Evolutionary conservation across 2,113 vertebrate species (phyloP).

Genomic region (Cheirogaleus medius): DNA sequence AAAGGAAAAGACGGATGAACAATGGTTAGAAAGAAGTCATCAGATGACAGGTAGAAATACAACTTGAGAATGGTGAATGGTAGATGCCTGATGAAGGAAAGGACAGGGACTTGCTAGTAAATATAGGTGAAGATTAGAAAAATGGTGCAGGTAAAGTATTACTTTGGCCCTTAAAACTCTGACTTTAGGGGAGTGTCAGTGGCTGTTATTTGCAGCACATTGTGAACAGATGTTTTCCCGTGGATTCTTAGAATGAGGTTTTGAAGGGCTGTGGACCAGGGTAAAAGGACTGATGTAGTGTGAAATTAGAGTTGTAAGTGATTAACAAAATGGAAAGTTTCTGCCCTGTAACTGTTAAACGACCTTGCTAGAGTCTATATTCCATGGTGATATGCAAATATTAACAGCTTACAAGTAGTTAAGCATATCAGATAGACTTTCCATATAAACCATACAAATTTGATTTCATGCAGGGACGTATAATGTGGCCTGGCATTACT

Average conservation of each 20-base stretch:
- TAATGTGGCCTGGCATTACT: conserved; percentile 60
- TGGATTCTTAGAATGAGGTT: conserved; percentile 62
- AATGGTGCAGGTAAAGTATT: not conserved
- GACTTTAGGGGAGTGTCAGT: not conserved
- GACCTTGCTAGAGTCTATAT: conserved; percentile 73
- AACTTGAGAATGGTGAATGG: not conserved
- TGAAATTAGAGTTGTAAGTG: conserved; percentile 82
- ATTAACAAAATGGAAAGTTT: conserved; percentile 83
- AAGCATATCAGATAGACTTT: conserved; percentile 77
- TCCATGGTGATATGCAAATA: conserved; percentile 77
- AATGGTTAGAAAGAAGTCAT: not conserved
- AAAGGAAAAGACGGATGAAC: not conserved
- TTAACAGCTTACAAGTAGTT: conserved; percentile 74
- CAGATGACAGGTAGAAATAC: not conserved
- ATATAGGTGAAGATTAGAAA: not conserved
- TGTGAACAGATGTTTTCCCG: conserved; percentile 58
- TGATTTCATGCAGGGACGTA: conserved; percentile 44
- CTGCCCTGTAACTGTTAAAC: conserved; percentile 78
- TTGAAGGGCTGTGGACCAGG: conserved; percentile 38
- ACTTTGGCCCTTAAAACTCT: not conserved
- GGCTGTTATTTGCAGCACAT: not conserved
- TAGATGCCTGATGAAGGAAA: not conserved
- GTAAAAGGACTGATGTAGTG: conserved; percentile 75
- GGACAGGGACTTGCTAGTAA: not conserved
- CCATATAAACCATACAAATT: conserved; percentile 67